Base-by-base conservation (phyloP, 2,113 vertebrate species). In the Rutilus rutilus region DNA sequence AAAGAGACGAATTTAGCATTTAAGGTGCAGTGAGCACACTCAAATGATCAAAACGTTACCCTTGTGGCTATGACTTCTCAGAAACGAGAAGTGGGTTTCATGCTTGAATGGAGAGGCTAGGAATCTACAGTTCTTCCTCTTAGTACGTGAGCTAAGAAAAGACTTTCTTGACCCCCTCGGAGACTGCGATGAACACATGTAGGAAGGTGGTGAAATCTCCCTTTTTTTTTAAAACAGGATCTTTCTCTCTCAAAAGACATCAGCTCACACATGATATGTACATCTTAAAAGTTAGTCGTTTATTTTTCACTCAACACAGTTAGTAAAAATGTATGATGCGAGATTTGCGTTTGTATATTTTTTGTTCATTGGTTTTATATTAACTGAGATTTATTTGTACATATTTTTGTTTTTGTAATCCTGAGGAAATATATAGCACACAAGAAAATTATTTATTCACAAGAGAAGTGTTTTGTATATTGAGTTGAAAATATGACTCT, bases 381-480 rank as follows among this genome's bases (percentile, higher is more conserved):
- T 92, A 91, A 90, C 90, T 92, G 89, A 91, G 76, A 91, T 94
- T 95, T 71, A 86, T 91, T 95, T 96, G 94, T 95, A 95, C 93
- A 94, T 93, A 93, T 92, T 91, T 88, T 84, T 90, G 86, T 87
- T 91, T 94, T 94, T 93, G 93, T 93, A 93, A 92, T 84, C 90
- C 87, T 92, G 86, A 91, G 83, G 91, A 92, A 92, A 82, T 87
- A 88, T 94, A 92, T 92, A 93, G 86, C 92, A 92, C 91, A 93
- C 89, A 81, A 87, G 92, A 86, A 84, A 91, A 93, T 94, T 88
- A 92, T 94, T 94, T 94, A 94, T 94, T 94, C 92, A 93, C 91
- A 90, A 85, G 86, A 90, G 85, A 87, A 92, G 92, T 90, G 92
- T 90, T 90, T 96, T 94, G 84, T 93, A 94, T 95, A 95, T 95